These are phyloP conservation scores for Aphelenchoides bicaudatus DNA, from an alignment of 2,888 invertebrate genomes.

Conservation along the genomic window DNA sequence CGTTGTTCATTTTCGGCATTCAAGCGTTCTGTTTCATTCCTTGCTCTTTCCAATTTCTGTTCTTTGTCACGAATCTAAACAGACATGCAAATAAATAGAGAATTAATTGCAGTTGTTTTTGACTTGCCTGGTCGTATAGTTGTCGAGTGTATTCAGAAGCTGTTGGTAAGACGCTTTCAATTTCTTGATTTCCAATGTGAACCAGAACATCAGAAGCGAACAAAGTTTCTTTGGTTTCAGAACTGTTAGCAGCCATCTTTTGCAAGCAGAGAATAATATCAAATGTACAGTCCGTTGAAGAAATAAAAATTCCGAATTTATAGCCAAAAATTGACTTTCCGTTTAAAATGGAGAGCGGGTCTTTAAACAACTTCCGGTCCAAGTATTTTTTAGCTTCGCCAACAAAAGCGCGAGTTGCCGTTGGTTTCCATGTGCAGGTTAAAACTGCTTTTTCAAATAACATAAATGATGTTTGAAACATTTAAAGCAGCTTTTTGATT, in stretches of 20 bases:
- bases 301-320: too few relatives aligned
- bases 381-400: too few relatives aligned
- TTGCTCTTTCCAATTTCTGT: constrained; percentile 9
- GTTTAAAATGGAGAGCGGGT: too few relatives aligned
- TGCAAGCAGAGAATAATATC: too few relatives aligned
- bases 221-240: constrained; percentile 18
- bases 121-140: constrained; percentile 26
- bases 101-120: not conserved
- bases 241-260: not conserved
- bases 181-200: constrained; percentile 23
- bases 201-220: constrained; percentile 27
- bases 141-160: constrained; percentile 20
- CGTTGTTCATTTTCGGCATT: constrained; percentile 12
- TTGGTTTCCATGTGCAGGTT: too few relatives aligned
- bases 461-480: too few relatives aligned
- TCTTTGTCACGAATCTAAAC: constrained; percentile 17
- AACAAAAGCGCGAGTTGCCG: too few relatives aligned
- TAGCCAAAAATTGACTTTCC: too few relatives aligned
- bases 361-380: too few relatives aligned
- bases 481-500: too few relatives aligned
- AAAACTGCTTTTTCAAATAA: too few relatives aligned
- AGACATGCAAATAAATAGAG: not conserved
- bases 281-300: too few relatives aligned
- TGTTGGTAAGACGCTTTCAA: constrained; percentile 25
- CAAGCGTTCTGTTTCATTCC: constrained; percentile 4